Percentiles rank a stretch among this genome's conserved stretches.
Evolutionary conservation across 1,140 invertebrate genomes (phyloP).

Genomic region (Atopsyche davidsoni): DNA sequence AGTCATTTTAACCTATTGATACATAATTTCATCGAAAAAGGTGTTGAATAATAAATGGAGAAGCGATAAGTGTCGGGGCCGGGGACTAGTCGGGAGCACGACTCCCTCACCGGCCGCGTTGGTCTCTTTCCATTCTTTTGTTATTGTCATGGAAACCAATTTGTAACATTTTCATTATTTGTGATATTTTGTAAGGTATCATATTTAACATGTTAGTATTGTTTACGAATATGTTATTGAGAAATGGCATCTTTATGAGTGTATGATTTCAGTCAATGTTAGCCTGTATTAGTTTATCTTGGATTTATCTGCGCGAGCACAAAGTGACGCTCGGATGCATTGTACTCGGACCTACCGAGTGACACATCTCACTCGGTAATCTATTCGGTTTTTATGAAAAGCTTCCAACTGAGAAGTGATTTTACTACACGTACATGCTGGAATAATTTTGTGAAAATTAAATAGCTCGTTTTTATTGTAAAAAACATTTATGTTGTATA

Average conservation of each 20-base stretch:
- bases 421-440: too few species aligned
- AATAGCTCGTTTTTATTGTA: too few species aligned
- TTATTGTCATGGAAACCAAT: slow-evolving; percentile 21
- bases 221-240: slow-evolving; percentile 21
- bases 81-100: too few species aligned
- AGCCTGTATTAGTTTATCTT: slow-evolving; percentile 24
- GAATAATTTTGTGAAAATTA: too few species aligned
- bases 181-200: slow-evolving; percentile 28
- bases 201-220: slow-evolving; percentile 23
- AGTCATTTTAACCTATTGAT: slow-evolving; percentile 31
- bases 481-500: too few species aligned
- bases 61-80: too few species aligned
- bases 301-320: slow-evolving; percentile 18
- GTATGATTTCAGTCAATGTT: slow-evolving; percentile 25
- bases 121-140: slow-evolving; percentile 15
- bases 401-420: too few species aligned
- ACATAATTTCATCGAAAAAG: slow-evolving; percentile 30
- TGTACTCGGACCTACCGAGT: too few species aligned
- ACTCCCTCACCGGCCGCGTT: too few species aligned
- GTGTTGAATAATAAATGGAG: slow-evolving; percentile 15
- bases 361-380: too few species aligned
- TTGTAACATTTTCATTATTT: slow-evolving; percentile 27
- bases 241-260: slow-evolving; percentile 24
- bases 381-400: too few species aligned
- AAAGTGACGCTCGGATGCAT: too few species aligned